Evolutionary conservation across 2,797 vertebrate genomes (phyloP).

Genomic region (Clarias platycephalus): DNA sequence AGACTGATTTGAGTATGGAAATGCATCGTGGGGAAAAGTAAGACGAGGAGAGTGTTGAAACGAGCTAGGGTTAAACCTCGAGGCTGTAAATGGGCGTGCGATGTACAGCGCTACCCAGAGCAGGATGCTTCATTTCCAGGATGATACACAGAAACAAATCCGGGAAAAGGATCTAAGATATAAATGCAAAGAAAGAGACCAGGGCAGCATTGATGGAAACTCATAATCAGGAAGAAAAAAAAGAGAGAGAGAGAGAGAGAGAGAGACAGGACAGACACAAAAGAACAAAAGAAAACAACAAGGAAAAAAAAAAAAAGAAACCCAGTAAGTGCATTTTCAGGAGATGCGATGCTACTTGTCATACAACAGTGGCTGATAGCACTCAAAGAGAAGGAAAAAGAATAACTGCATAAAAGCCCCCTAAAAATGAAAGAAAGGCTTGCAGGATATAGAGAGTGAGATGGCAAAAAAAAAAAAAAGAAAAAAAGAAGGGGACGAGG

Average conservation of each 20-base stretch:
- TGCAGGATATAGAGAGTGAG: slow-evolving; percentile 58
- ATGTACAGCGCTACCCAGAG: slow-evolving; percentile 63
- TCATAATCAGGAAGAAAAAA: slow-evolving; percentile 49
- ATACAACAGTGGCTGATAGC: slow-evolving; percentile 28
- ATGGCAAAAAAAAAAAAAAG: slow-evolving; percentile 12
- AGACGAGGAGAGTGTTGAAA: slow-evolving; percentile 9
- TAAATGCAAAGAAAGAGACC: slow-evolving; percentile 58
- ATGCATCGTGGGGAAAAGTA: slow-evolving; percentile 51
- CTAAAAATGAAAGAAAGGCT: slow-evolving; percentile 67
- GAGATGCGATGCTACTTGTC: slow-evolving; percentile 29
- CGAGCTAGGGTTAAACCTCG: slow-evolving; percentile 22
- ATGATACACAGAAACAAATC: slow-evolving; percentile 49
- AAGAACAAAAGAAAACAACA: slow-evolving; percentile 48
- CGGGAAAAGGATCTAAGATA: slow-evolving; percentile 27
- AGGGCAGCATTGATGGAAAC: slow-evolving; percentile 54
- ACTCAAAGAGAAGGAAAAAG: slow-evolving; percentile 51
- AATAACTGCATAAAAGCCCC: slow-evolving; percentile 77
- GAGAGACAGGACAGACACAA: slow-evolving; percentile 72
- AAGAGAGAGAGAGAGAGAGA: neutral
- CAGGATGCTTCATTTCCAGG: slow-evolving; percentile 63
- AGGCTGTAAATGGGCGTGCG: slow-evolving; percentile 52
- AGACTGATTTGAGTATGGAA: slow-evolving; percentile 78
- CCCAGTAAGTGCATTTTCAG: slow-evolving; percentile 30
- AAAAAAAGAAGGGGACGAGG: neutral
- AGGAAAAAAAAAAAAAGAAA: slow-evolving; percentile 43